Percentiles rank a stretch among this genome's conserved stretches.
These are phyloP conservation scores for Ormia ochracea DNA, from an alignment of 2,888 invertebrate species.

Conservation along the genomic window DNA sequence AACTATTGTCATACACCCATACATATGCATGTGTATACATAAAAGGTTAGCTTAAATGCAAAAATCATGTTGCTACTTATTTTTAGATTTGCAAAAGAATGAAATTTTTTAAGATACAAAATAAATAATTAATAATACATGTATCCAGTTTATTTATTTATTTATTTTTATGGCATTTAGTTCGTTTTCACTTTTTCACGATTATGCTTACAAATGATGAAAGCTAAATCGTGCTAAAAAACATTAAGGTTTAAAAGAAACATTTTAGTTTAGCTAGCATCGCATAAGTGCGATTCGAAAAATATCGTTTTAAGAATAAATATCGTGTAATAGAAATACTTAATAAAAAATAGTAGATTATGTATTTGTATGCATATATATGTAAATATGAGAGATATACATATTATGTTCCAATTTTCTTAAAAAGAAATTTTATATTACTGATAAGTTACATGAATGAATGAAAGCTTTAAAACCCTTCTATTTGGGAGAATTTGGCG, in stretches of 20 bases:
- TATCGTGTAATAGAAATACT: neutral
- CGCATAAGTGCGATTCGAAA: neutral
- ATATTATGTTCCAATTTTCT: slow-evolving; percentile 1
- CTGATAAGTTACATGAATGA: slow-evolving; percentile 18
- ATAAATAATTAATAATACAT: no score
- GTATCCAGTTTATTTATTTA: no score
- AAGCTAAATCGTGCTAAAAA: neutral
- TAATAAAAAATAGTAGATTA: no score
- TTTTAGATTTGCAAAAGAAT: no score
- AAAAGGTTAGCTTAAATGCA: no score
- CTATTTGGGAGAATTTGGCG: slow-evolving; percentile 31
- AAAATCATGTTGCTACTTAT: no score
- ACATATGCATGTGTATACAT: neutral
- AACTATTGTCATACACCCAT: neutral
- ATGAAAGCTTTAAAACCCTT: slow-evolving; percentile 49
- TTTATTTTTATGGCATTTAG: no score
- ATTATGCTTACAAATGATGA: no score
- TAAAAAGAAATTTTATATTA: slow-evolving; percentile 39
- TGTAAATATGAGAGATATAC: neutral
- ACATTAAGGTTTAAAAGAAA: neutral
- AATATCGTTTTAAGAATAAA: neutral
- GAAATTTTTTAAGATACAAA: no score
- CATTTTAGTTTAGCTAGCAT: neutral
- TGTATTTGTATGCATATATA: no score
- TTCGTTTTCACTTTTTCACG: no score